Conservation (phyloP, 2,113 vertebrate species). For the Rostratula benghalensis region DNA sequence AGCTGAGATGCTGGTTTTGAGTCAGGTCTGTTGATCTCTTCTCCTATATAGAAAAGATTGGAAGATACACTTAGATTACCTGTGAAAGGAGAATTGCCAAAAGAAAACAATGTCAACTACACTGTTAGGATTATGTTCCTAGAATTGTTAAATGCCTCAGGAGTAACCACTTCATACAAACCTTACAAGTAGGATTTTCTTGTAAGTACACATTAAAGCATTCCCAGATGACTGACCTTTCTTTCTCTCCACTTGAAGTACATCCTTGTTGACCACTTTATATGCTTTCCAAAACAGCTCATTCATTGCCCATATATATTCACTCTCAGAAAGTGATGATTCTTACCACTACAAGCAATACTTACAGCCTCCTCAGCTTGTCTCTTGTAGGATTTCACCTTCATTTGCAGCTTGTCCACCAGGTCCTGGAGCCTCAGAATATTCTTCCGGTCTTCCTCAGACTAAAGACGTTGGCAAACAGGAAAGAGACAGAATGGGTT, state of each 20-base stretch:
- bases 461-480: slow-evolving; percentile 43
- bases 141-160: neutral
- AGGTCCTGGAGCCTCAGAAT: slow-evolving; percentile 77
- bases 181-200: neutral
- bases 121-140: neutral
- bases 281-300: neutral
- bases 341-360: neutral
- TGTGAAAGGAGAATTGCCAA: neutral
- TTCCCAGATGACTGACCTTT: neutral
- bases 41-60: neutral
- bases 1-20: neutral
- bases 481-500: neutral
- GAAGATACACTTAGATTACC: neutral
- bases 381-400: neutral
- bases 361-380: neutral
- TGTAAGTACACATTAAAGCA: neutral
- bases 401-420: slow-evolving; percentile 68
- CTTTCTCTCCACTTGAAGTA: neutral
- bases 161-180: neutral
- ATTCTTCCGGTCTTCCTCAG: slow-evolving; percentile 79
- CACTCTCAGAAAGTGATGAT: neutral
- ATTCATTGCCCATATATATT: neutral
- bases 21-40: neutral
- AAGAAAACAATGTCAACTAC: neutral
- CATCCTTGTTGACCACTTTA: neutral